Evolutionary conservation across 1,140 invertebrate genomes (phyloP).

Genomic region (Stenopsyche tienmushanensis): DNA sequence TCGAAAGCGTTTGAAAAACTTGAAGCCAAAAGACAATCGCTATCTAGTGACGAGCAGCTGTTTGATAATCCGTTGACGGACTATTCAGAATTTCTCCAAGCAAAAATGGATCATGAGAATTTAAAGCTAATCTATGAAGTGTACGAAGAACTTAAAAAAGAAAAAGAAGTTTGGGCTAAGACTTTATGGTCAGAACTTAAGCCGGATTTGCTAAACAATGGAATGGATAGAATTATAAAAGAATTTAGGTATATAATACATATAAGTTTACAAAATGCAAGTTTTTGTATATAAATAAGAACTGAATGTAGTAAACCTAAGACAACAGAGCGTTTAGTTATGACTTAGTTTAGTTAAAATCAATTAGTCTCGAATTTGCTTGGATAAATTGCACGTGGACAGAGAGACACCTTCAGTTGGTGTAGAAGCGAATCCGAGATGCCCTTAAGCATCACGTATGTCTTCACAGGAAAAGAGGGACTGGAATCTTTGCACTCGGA

Average conservation of each 20-base stretch:
- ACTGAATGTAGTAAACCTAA: too few species aligned
- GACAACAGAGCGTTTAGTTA: too few species aligned
- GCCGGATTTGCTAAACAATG: conserved; percentile 78
- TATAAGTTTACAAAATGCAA: not conserved
- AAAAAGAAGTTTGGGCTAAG: conserved; percentile 77
- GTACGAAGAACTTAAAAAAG: conserved; percentile 75
- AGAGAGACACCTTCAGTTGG: too few species aligned
- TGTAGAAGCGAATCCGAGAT: too few species aligned
- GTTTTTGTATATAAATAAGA: not conserved
- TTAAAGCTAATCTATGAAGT: conserved; percentile 76
- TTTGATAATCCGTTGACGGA: conserved; percentile 83
- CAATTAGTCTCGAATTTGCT: too few species aligned
- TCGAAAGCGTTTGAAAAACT: conserved; percentile 64
- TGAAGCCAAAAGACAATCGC: conserved; percentile 65
- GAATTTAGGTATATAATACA: conserved; percentile 64
- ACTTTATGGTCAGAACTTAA: conserved; percentile 86
- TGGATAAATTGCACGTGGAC: too few species aligned
- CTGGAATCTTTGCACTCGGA: too few species aligned
- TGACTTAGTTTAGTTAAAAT: too few species aligned
- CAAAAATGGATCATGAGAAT: conserved; percentile 71
- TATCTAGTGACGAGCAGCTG: conserved; percentile 77
- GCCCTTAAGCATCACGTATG: too few species aligned
- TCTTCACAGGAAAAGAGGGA: too few species aligned
- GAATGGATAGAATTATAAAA: conserved; percentile 82
- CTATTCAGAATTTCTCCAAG: conserved; percentile 72